phyloP scores from a whole-genome alignment of 1,140 invertebrate species.

The Antheraea mylitta region DNA sequence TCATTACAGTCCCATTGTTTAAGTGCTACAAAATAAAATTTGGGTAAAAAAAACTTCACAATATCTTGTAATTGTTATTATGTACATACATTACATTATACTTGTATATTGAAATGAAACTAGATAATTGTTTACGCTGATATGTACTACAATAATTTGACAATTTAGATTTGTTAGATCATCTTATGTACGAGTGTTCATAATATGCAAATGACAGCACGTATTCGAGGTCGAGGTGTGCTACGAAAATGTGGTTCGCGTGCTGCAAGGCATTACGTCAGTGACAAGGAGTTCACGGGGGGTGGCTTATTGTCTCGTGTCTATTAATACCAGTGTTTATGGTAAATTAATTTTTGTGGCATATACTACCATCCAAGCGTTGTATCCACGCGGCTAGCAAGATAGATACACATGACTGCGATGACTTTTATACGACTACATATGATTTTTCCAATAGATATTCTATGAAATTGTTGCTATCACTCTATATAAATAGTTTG shows the following conservation, averaged over 20 bases:
- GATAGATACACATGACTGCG: not conserved
- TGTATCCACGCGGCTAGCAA: not conserved
- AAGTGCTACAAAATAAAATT: not conserved
- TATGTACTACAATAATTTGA: not conserved
- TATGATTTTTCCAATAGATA: too few relatives aligned
- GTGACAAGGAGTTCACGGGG: constrained; percentile 46
- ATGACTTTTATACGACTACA: too few relatives aligned
- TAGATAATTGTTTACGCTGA: too few relatives aligned
- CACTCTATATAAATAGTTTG: too few relatives aligned
- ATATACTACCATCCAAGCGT: not conserved
- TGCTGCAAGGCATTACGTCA: constrained; percentile 62
- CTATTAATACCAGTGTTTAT: constrained; percentile 70
- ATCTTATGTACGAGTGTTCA: constrained; percentile 25
- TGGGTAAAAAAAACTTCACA: too few relatives aligned
- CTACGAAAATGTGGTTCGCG: constrained; percentile 50
- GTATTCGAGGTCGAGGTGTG: constrained; percentile 45
- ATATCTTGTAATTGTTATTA: too few relatives aligned
- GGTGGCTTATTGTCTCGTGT: constrained; percentile 66
- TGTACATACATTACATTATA: too few relatives aligned
- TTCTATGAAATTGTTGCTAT: too few relatives aligned
- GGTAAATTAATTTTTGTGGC: constrained; percentile 51
- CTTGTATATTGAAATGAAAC: too few relatives aligned
- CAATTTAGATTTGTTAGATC: constrained; percentile 17
- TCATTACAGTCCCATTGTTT: not conserved
- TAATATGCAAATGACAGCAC: constrained; percentile 38